Evolutionary conservation across 2,888 invertebrate species (phyloP).

Genomic region (Dusona sp.): DNA sequence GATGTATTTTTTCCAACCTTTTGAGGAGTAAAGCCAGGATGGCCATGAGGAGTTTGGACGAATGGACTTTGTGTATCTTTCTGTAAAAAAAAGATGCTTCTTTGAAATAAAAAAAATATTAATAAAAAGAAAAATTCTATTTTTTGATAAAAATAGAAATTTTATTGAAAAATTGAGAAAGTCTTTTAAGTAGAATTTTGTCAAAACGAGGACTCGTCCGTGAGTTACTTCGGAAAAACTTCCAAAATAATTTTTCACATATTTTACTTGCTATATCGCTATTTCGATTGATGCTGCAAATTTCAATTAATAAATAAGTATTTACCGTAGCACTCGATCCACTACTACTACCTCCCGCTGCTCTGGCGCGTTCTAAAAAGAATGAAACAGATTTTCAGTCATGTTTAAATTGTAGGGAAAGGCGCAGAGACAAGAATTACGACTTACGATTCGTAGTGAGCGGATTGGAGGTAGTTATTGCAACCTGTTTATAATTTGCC

Average conservation of each 20-base stretch:
- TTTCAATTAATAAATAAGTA: slow-evolving; percentile 60
- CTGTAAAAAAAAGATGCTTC: slow-evolving; percentile 80
- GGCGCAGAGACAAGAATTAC: neutral
- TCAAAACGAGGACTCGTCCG: neutral
- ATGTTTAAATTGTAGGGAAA: slow-evolving; percentile 19
- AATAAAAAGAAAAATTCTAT: neutral
- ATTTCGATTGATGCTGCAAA: neutral
- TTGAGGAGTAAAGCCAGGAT: slow-evolving; percentile 96
- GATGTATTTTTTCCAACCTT: slow-evolving; percentile 92
- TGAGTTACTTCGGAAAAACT: neutral
- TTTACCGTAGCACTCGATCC: slow-evolving; percentile 85
- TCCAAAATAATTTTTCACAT: neutral
- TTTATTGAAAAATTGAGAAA: neutral
- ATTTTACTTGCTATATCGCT: neutral
- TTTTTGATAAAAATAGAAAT: neutral
- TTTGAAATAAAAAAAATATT: neutral
- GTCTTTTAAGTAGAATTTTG: neutral
- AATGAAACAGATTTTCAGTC: slow-evolving; percentile 42
- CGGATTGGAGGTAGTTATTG: slow-evolving; percentile 90
- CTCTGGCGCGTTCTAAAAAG: slow-evolving; percentile 87
- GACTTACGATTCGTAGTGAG: slow-evolving; percentile 91
- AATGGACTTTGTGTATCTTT: slow-evolving; percentile 92
- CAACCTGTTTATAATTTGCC: slow-evolving; percentile 93
- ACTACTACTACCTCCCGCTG: slow-evolving; percentile 86
- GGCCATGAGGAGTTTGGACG: slow-evolving; percentile 94